Percentiles rank a stretch among this genome's conserved stretches.
phyloP scores from a whole-genome alignment of 1,140 invertebrate species.

The Lucilia cuprina region DNA sequence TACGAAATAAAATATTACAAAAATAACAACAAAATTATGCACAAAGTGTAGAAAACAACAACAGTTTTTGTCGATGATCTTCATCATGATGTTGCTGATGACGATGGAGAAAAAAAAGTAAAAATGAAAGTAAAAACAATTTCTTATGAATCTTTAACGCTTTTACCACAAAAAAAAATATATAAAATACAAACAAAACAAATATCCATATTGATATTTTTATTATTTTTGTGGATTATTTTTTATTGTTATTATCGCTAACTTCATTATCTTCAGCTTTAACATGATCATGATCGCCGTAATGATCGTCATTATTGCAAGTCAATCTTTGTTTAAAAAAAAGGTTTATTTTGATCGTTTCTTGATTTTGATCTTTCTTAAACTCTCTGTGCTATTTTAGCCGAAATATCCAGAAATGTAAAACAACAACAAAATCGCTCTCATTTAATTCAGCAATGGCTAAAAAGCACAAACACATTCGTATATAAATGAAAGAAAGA shows the following conservation, averaged over 20 bases:
- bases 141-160: not conserved
- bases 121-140: slow-evolving; percentile 15
- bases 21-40: not conserved
- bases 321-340: not conserved
- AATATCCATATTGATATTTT: not conserved
- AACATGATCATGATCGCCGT: not conserved
- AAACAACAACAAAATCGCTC: not conserved
- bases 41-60: not conserved
- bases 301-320: too few relatives aligned
- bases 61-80: too few relatives aligned
- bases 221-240: not conserved
- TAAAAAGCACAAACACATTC: not conserved
- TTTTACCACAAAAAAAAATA: not conserved
- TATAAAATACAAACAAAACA: not conserved
- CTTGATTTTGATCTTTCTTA: not conserved
- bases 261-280: not conserved
- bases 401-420: not conserved
- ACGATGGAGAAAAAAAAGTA: not conserved
- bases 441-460: not conserved
- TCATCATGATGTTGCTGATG: not conserved
- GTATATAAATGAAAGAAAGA: not conserved
- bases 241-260: not conserved
- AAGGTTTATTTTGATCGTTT: not conserved
- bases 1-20: too few relatives aligned
- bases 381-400: not conserved